Percentiles rank a stretch among this genome's conserved stretches.
These are phyloP conservation scores for Danio kyathit DNA, from an alignment of 2,797 vertebrate species.

Conservation along the genomic window DNA sequence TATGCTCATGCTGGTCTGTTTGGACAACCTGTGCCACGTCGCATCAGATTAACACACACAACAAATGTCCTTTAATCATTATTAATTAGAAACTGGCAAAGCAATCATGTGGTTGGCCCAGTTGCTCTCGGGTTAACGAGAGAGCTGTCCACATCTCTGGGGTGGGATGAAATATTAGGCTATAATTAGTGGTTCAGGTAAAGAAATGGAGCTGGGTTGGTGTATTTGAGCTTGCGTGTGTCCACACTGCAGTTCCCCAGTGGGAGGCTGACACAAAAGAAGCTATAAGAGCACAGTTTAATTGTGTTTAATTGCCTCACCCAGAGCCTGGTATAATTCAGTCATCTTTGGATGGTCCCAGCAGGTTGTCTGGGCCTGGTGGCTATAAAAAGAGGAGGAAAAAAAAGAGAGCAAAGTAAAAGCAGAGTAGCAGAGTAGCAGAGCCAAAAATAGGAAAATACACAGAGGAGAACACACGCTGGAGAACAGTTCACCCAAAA, in stretches of 20 bases:
- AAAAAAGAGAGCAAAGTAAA: constrained; percentile 26
- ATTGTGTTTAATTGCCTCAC: constrained; percentile 78
- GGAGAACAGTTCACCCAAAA: constrained; percentile 32
- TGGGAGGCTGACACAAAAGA: constrained; percentile 13
- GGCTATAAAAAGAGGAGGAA: constrained; percentile 75
- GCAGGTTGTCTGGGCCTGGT: constrained; percentile 97
- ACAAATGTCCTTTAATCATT: constrained; percentile 72
- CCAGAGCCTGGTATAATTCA: constrained; percentile 93
- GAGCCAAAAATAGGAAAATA: constrained; percentile 3
- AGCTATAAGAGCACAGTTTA: constrained; percentile 17
- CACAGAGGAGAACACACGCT: constrained; percentile 36
- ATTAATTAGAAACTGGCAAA: constrained; percentile 75
- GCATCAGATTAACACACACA: constrained; percentile 71
- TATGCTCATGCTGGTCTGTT: constrained; percentile 35
- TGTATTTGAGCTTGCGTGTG: constrained; percentile 13
- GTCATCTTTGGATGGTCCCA: constrained; percentile 99
- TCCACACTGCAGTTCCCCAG: background rate
- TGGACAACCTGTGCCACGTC: constrained; percentile 65
- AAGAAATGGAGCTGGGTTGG: constrained; percentile 20
- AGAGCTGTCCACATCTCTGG: constrained; percentile 10
- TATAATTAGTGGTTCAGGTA: constrained; percentile 35
- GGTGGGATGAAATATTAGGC: constrained; percentile 29
- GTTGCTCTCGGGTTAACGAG: constrained; percentile 38
- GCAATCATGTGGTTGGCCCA: constrained; percentile 65
- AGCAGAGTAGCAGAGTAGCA: constrained; percentile 31